Conservation (phyloP, 1,140 invertebrate species). For the Kradibia gibbosae region DNA sequence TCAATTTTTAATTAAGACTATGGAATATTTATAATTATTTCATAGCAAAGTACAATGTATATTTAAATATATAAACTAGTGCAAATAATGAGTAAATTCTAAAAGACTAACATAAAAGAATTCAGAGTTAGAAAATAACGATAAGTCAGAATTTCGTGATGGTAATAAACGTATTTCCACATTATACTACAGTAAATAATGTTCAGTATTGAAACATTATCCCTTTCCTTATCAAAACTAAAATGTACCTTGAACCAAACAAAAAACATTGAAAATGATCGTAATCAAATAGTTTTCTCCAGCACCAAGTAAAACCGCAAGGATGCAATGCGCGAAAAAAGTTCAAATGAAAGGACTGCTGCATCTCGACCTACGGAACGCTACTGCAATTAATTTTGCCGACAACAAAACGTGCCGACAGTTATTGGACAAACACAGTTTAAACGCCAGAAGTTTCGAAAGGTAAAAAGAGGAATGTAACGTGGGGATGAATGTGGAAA, state of each 20-base stretch:
- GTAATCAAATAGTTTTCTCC: neutral
- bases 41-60: too few species aligned
- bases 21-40: too few species aligned
- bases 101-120: too few species aligned
- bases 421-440: constrained; percentile 43
- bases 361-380: neutral
- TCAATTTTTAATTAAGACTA: too few species aligned
- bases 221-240: neutral
- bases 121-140: too few species aligned
- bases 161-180: too few species aligned
- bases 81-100: too few species aligned
- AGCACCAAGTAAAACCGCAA: neutral
- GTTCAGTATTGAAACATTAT: neutral
- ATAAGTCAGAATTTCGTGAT: too few species aligned
- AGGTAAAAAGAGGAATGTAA: constrained; percentile 26
- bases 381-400: constrained; percentile 38
- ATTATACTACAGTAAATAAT: neutral
- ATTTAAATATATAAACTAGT: too few species aligned
- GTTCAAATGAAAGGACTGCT: neutral
- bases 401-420: constrained; percentile 43
- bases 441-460: constrained; percentile 34
- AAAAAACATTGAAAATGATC: neutral
- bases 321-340: neutral
- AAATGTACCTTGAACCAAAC: neutral
- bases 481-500: neutral